Percentiles rank a stretch among this genome's conserved stretches.
Evolutionary conservation across 2,113 vertebrate genomes (phyloP).

Genomic region (Etia nguti): DNA sequence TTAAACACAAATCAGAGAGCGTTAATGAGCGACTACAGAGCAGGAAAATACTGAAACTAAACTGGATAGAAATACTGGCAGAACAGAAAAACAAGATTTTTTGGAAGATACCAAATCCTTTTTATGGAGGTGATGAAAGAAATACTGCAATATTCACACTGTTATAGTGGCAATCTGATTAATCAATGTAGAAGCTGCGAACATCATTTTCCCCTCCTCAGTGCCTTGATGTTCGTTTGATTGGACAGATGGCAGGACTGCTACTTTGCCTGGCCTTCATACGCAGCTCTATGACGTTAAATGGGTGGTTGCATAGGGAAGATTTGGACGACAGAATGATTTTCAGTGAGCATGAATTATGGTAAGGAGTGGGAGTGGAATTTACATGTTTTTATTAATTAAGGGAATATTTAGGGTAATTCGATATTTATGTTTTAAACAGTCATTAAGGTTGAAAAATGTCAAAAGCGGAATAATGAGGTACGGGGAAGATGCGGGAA

Average conservation of each 20-base stretch:
- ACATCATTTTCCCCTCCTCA: background rate
- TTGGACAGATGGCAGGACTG: conserved; percentile 65
- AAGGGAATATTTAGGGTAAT: background rate
- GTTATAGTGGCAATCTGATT: background rate
- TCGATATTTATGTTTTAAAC: background rate
- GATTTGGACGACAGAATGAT: background rate
- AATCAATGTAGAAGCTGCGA: background rate
- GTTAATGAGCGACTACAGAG: background rate
- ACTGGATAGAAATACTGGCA: background rate
- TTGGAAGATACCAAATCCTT: background rate
- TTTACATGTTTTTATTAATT: background rate
- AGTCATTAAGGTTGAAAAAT: background rate
- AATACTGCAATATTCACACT: background rate
- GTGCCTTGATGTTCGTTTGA: conserved; percentile 65
- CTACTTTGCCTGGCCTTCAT: conserved; percentile 64
- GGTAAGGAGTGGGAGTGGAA: background rate
- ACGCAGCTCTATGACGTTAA: conserved; percentile 65
- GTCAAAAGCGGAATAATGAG: background rate
- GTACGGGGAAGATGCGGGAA: background rate
- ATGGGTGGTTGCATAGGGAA: background rate
- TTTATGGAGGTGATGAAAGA: background rate
- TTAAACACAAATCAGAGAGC: background rate
- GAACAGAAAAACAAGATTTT: background rate
- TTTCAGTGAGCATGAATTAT: background rate
- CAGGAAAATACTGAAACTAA: background rate